phyloP scores from a whole-genome alignment of 92 coral and sea anemone genomes.

The Siderastrea radians region DNA sequence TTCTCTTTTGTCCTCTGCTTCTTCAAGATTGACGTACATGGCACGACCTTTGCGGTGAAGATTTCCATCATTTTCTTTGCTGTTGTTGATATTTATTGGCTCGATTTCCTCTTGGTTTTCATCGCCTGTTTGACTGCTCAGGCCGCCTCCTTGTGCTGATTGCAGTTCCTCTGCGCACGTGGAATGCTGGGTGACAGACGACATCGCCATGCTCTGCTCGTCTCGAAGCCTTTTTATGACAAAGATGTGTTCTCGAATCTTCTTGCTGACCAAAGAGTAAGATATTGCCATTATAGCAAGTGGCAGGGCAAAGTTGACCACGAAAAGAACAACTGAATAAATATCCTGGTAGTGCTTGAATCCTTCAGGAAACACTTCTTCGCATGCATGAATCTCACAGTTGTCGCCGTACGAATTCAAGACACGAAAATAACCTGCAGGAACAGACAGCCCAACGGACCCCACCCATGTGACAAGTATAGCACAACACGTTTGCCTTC shows the following conservation, averaged over 20 bases:
- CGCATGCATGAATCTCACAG: constrained; percentile 14
- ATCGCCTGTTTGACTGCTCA: neutral
- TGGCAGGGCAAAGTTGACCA: constrained; percentile 52
- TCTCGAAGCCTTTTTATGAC: constrained; percentile 19
- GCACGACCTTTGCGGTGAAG: too few species aligned
- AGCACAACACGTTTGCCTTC: neutral
- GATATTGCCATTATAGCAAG: constrained; percentile 46
- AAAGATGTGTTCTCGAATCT: constrained; percentile 45
- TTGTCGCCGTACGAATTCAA: constrained; percentile 17
- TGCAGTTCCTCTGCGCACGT: constrained; percentile 11
- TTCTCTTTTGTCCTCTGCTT: neutral
- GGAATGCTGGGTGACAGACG: constrained; percentile 4
- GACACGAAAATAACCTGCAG: constrained; percentile 40
- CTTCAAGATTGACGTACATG: neutral
- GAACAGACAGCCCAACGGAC: constrained; percentile 40
- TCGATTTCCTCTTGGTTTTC: constrained; percentile 19
- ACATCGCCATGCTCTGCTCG: constrained; percentile 22
- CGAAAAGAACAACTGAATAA: constrained; percentile 30
- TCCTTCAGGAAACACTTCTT: constrained; percentile 38
- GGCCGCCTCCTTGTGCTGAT: neutral
- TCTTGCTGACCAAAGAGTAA: constrained; percentile 49
- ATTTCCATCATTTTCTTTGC: neutral
- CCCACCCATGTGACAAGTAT: constrained; percentile 32
- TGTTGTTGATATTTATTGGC: neutral
- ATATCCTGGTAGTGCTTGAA: constrained; percentile 8